Conservation (phyloP, 2,888 invertebrate species). For the Apotomis betuletana region DNA sequence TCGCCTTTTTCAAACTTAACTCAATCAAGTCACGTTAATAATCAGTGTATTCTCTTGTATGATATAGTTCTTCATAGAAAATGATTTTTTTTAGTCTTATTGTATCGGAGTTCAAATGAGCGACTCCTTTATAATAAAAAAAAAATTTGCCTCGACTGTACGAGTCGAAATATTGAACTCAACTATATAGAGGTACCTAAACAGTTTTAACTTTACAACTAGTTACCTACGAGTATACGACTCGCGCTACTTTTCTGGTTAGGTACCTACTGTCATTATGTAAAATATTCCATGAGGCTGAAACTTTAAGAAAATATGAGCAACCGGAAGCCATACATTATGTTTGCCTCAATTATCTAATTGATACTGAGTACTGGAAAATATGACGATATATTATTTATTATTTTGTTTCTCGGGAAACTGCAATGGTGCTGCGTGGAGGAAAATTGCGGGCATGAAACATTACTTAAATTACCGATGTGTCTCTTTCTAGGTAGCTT, state of each 20-base stretch:
- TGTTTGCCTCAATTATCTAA: conserved; percentile 42
- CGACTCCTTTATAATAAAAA: no score
- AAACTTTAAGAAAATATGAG: conserved; percentile 44
- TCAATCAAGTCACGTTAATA: no score
- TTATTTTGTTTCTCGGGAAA: conserved; percentile 39
- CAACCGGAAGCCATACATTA: conserved; percentile 29
- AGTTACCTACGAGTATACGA: neutral
- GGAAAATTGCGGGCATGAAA: conserved; percentile 29
- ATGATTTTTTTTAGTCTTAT: no score
- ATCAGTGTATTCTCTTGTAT: no score
- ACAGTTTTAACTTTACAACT: neutral
- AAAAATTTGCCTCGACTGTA: no score
- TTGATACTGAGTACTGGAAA: conserved; percentile 36
- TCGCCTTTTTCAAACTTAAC: no score
- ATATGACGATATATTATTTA: conserved; percentile 31
- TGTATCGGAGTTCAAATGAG: no score
- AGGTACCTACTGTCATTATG: neutral
- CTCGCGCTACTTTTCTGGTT: neutral
- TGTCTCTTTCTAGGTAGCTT: neutral
- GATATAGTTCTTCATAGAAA: no score
- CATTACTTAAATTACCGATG: conserved; percentile 14
- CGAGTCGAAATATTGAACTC: no score
- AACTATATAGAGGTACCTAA: no score
- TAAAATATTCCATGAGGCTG: conserved; percentile 38
- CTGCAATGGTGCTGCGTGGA: conserved; percentile 17